phyloP scores from a whole-genome alignment of 2,888 invertebrate genomes.

The Catonia carolina region DNA sequence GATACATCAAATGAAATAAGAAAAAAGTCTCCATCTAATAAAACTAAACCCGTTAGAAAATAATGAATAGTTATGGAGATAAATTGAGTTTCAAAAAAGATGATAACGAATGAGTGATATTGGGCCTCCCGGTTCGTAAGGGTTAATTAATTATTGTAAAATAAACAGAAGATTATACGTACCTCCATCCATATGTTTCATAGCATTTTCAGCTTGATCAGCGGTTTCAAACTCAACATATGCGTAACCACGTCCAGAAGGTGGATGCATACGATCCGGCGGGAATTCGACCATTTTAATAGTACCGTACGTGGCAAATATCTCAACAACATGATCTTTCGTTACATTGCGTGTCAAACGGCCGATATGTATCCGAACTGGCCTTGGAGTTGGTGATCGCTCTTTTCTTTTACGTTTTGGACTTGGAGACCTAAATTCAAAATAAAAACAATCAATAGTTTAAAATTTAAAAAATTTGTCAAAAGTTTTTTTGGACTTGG shows the following conservation, averaged over 20 bases:
- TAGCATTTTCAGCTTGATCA: conserved; percentile 96
- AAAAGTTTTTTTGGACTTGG: conserved; percentile 4
- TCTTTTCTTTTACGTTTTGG: conserved; percentile 65
- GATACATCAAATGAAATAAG: no score
- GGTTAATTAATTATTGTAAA: no score
- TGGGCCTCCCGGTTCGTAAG: no score
- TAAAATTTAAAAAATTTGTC: neutral
- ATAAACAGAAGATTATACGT: no score
- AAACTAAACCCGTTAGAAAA: no score
- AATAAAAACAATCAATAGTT: no score
- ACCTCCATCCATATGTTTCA: conserved; percentile 99
- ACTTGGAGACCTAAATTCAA: conserved; percentile 53
- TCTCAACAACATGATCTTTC: conserved; percentile 83
- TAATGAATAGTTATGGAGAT: no score
- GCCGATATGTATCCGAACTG: conserved; percentile 91
- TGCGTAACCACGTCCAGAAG: conserved; percentile 86
- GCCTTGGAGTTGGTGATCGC: conserved; percentile 82
- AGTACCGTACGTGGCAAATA: conserved; percentile 80
- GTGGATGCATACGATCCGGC: conserved; percentile 77
- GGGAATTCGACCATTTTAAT: conserved; percentile 88
- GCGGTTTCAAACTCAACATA: conserved; percentile 91
- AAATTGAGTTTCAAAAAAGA: no score
- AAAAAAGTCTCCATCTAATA: no score
- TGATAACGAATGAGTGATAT: no score
- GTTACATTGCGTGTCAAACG: conserved; percentile 87